Base-by-base conservation (phyloP, 2,888 invertebrate species). In the Halocaridina rubra region DNA sequence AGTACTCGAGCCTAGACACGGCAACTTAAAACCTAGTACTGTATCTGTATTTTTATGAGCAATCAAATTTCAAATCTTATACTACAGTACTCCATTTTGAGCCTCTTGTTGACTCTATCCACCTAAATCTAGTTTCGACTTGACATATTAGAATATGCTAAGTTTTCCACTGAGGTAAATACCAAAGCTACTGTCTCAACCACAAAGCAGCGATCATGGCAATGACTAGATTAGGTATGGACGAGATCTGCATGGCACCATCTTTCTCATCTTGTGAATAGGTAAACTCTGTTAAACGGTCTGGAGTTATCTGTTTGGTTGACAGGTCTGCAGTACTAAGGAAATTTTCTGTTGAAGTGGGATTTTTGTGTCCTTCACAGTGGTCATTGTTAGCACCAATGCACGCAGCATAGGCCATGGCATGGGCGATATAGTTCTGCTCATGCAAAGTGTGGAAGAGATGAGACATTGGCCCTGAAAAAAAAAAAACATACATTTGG, bases 401-500 rank as follows among this genome's bases (percentile, higher is more conserved):
- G 90, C 95, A 94, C 0, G 96, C 93, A 0, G 97, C 96, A 91
- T 96, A 96, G 0, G 94, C 94, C 88, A 97, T 94, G 0, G 94
- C 97, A 90, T 97, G 95, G 27, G 95, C 95, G 4, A 98, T 95
- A 90, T 96, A 97, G 89, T 95, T 95, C 90, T 98, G 98, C 90
- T 98, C 98, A 90, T 97, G 97, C 0, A 96, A 94, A 59, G 94
- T 95, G 90, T 96, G 95, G 90, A 98, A 96, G 4, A 98, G 92
- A 91, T 98, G 96, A 0, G 97, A 93, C 93, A 94, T 94, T 0
- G 98, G 97, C 88, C 98, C 97, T 96, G 91, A 19, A 92, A 92
- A 27, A 61, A 8, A 16, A 27, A 16, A 24, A 16, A 24, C 4
- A n/a, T n/a, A n/a, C n/a, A n/a, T n/a, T n/a, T n/a, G n/a, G 46